Evolutionary conservation across 1,140 invertebrate genomes (phyloP), one percentile per base, ranked within the genome.

Genomic region (Harpegnathos saltator): DNA sequence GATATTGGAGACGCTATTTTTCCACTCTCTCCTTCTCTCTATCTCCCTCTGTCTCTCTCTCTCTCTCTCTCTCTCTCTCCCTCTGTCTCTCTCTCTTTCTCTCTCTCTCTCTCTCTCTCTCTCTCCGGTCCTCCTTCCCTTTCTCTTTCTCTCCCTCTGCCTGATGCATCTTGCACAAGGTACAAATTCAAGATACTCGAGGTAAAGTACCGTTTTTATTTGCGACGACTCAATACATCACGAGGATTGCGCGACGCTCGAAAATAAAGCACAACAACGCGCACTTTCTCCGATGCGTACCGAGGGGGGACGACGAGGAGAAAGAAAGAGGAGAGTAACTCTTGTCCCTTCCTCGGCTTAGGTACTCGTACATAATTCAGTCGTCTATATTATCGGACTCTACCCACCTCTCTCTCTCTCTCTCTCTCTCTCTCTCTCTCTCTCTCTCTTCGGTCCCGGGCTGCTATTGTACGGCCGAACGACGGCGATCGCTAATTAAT

Each of bases 401-500:
- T 66, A 26, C 73, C 52, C 56, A 58, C 69, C 33, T n/a, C n/a
- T n/a, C n/a, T n/a, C n/a, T n/a, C n/a, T n/a, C n/a, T n/a, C n/a
- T n/a, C n/a, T n/a, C n/a, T n/a, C n/a, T n/a, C n/a, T n/a, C n/a
- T n/a, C n/a, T n/a, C n/a, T n/a, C n/a, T n/a, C n/a, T n/a, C 38
- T 44, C 38, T 44, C 38, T 44, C 38, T 11, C 38, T 3, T 9
- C 38, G 38, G 38, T 50, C 22, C 7, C 22, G 29, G n/a, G 50
- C 50, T 48, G 50, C 50, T 48, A 69, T 80, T 69, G 65, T 71
- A 52, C 63, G 65, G 19, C 19, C 33, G 50, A 9, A 26, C 12
- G 66, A 77, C 48, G 14, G 75, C 75, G 24, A 52, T 68, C 74
- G 61, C 65, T 80, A 80, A 80, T 80, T 80, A 80, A 80, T 80